Conservation (phyloP, 2,888 invertebrate genomes). For the Drosophila prolongata region DNA sequence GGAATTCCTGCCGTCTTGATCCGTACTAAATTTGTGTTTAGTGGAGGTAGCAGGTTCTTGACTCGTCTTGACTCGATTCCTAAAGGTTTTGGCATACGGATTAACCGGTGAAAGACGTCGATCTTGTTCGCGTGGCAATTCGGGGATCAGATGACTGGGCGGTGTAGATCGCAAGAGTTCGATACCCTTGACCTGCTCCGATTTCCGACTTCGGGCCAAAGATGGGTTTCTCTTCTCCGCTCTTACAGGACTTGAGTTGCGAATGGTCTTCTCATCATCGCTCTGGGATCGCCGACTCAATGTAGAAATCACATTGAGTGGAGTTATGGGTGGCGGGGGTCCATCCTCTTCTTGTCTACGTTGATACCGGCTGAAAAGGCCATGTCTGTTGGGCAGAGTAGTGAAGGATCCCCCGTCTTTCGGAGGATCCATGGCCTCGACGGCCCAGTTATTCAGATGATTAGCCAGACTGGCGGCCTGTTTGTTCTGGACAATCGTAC, state of each 20-base stretch:
- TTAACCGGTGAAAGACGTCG: background rate
- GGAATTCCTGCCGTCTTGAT: background rate
- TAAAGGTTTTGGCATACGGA: background rate
- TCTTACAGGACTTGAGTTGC: too few relatives aligned
- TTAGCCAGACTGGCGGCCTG: background rate
- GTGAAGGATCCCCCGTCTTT: background rate
- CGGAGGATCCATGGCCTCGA: conserved; percentile 24
- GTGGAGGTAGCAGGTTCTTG: background rate
- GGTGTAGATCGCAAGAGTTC: conserved; percentile 2
- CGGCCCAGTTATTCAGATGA: conserved; percentile 20
- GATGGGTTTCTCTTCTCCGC: background rate
- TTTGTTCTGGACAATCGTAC: background rate
- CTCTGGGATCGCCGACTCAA: background rate
- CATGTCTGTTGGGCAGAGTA: conserved; percentile 1
- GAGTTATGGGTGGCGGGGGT: background rate
- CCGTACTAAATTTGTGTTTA: background rate
- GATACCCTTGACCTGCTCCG: background rate
- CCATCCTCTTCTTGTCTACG: background rate
- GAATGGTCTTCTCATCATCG: background rate
- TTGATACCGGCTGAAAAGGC: background rate
- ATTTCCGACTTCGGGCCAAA: too few relatives aligned
- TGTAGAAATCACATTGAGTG: background rate
- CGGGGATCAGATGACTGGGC: background rate
- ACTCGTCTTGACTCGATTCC: too few relatives aligned
- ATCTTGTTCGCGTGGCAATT: background rate